Percentiles rank a stretch among this genome's conserved stretches.
These are phyloP conservation scores for Euwallacea fornicatus DNA, from an alignment of 1,140 invertebrate genomes.

Conservation along the genomic window DNA sequence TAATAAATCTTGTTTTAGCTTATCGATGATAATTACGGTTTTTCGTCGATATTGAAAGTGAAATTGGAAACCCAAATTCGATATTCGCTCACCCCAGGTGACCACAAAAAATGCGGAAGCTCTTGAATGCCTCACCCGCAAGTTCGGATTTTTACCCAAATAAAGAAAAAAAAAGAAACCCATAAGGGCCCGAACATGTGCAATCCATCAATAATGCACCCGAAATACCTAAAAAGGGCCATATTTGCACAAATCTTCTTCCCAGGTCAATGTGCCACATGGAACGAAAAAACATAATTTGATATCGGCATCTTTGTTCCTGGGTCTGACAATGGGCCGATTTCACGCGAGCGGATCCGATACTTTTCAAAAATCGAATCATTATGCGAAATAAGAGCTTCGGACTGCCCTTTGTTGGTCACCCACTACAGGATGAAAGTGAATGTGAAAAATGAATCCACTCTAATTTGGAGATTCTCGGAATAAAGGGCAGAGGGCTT, in stretches of 20 bases:
- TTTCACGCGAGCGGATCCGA: constrained; percentile 39
- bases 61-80: constrained; percentile 29
- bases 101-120: constrained; percentile 41
- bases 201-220: constrained; percentile 34
- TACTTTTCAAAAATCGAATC: constrained; percentile 36
- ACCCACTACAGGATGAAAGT: constrained; percentile 30
- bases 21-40: too few species aligned
- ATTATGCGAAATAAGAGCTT: constrained; percentile 35
- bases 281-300: constrained; percentile 39
- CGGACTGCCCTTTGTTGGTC: constrained; percentile 31
- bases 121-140: constrained; percentile 24
- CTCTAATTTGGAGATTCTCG: constrained; percentile 30
- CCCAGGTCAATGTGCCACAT: constrained; percentile 30
- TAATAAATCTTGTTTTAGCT: too few species aligned
- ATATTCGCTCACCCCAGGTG: constrained; percentile 36
- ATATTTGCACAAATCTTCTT: constrained; percentile 39
- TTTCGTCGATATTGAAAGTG: constrained; percentile 17
- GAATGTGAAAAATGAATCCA: constrained; percentile 36
- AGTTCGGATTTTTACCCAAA: constrained; percentile 31
- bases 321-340: constrained; percentile 34
- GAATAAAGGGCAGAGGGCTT: constrained; percentile 15
- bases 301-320: constrained; percentile 41
- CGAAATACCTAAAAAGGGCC: constrained; percentile 31
- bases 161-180: constrained; percentile 30
- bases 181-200: constrained; percentile 38